Conservation (phyloP, 2,888 invertebrate genomes). For the Eledone cirrhosa region DNA sequence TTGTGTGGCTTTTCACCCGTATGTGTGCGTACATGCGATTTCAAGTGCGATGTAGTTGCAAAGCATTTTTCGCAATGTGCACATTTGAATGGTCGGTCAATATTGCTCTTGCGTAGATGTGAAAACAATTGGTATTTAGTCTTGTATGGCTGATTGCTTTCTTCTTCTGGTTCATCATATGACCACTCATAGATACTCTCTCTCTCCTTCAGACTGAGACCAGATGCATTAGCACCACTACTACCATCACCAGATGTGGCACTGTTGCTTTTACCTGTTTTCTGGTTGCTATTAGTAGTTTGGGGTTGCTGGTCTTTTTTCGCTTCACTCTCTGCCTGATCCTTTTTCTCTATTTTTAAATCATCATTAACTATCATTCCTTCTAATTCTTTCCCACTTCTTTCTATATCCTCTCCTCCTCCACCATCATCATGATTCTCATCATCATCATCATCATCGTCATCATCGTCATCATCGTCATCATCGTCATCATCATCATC, state of each 20-base stretch:
- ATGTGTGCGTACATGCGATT: slow-evolving; percentile 12
- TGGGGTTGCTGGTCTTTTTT: too few species aligned
- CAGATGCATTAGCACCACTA: neutral
- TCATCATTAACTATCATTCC: too few species aligned
- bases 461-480: neutral
- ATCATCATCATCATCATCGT: neutral
- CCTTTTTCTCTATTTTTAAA: too few species aligned
- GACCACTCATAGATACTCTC: slow-evolving; percentile 22
- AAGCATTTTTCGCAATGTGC: slow-evolving; percentile 20
- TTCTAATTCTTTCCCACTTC: neutral
- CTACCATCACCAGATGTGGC: neutral
- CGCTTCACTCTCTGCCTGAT: too few species aligned
- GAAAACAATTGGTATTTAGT: slow-evolving; percentile 19
- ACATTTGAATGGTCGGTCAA: slow-evolving; percentile 19
- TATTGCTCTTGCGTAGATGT: slow-evolving; percentile 19
- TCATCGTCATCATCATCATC: neutral
- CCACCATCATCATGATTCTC: neutral
- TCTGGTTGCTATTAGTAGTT: neutral
- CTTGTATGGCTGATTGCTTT: slow-evolving; percentile 25
- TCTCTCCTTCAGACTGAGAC: slow-evolving; percentile 20
- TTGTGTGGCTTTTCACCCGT: slow-evolving; percentile 17
- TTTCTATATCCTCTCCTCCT: slow-evolving; percentile 1
- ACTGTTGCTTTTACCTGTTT: neutral
- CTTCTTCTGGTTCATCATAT: slow-evolving; percentile 18
- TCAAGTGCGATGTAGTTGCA: slow-evolving; percentile 16